These are phyloP conservation scores for Spilosoma lubricipeda DNA, from an alignment of 2,888 invertebrate genomes.

Conservation along the genomic window DNA sequence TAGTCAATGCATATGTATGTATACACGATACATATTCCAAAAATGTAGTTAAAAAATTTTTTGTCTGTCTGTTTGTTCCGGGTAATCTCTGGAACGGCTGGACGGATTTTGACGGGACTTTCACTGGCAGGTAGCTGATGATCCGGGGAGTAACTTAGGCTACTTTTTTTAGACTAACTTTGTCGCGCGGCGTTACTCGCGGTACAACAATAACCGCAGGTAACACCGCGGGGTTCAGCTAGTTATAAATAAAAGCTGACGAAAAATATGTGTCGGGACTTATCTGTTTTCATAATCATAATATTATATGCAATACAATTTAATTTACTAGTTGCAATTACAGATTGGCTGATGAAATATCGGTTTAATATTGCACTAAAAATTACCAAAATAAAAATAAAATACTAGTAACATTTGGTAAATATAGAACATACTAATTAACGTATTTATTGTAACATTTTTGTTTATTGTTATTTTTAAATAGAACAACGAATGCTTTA, in stretches of 20 bases:
- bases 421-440: neutral
- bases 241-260: neutral
- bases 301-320: neutral
- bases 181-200: no score
- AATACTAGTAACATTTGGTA: neutral
- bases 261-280: neutral
- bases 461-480: neutral
- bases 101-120: no score
- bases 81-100: no score
- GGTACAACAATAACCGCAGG: no score
- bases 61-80: no score
- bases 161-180: no score
- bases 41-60: no score
- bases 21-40: no score
- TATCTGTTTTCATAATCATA: neutral
- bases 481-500: neutral
- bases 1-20: no score
- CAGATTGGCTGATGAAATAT: neutral
- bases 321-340: neutral
- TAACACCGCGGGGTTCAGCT: no score
- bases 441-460: neutral
- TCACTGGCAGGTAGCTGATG: no score
- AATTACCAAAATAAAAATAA: neutral
- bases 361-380: neutral
- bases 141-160: no score